Evolutionary conservation across 2,113 vertebrate genomes (phyloP), one percentile per base, ranked within the genome.

Genomic region (Scatophagus argus): DNA sequence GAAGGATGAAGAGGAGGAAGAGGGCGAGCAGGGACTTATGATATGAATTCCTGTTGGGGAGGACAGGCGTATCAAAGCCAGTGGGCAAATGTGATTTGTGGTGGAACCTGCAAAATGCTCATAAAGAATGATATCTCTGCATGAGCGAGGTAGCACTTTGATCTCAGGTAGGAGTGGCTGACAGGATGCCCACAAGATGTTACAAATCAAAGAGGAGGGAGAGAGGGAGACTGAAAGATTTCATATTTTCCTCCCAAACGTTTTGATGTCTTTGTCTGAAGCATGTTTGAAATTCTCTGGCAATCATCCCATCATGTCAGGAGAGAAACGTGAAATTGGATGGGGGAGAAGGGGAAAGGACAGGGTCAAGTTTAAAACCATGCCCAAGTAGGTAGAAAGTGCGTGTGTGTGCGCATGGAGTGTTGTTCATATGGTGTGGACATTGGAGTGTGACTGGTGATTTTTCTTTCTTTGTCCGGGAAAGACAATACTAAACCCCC

Each of bases 11-110:
- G 79, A 83, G 70, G 60, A 52, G 29, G 64, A 66, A 29, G 71
- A 71, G 34, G 66, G 64, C 34, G 68, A 70, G 27, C 64, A 71
- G 56, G 77, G 63, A 74, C 17, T 64, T 36, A 56, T 51, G 41
- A 80, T 68, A 83, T 83, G 63, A 83, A 81, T 87, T 81, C 86
- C 69, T 79, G 80, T 78, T 66, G 41, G 54, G 74, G 80, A 85
- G 70, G 83, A 88, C 81, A 86, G 70, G 49, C 14, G n/a, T 83
- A 74, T 85, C 76, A 84, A 85, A 85, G 78, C 55, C 69, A 51
- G 56, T 43, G 61, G 82, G 79, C 27, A 75, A 78, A 74, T 61
- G 39, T 59, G 51, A 82, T 80, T 84, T 79, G 78, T 54, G 78
- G 59, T 62, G 62, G 67, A 77, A 70, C 58, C 64, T 80, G 59